Conservation (phyloP, 2,888 invertebrate species). For the Harpalus rufipes region DNA sequence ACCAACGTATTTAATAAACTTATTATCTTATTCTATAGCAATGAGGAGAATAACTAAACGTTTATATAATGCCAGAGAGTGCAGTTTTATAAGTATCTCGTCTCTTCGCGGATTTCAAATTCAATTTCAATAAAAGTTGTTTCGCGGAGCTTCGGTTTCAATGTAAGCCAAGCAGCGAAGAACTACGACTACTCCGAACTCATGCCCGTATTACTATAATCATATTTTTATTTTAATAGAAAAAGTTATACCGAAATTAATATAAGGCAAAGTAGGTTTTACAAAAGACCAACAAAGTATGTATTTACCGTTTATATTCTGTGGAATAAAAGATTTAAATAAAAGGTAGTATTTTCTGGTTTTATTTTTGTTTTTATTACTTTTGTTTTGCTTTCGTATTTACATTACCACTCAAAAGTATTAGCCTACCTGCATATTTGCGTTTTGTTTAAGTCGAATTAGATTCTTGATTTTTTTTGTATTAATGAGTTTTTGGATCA, state of each 20-base stretch:
- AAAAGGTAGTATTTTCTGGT: not conserved
- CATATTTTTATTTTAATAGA: slow-evolving; percentile 43
- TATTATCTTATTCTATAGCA: not conserved
- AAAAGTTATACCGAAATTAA: slow-evolving; percentile 10
- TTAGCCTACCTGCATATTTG: no score
- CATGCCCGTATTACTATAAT: not conserved
- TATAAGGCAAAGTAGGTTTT: not conserved
- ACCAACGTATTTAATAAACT: not conserved
- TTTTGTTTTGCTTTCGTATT: no score
- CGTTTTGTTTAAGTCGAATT: no score
- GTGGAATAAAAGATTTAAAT: not conserved
- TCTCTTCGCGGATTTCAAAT: slow-evolving; percentile 57
- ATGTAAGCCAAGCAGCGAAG: not conserved
- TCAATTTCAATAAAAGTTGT: slow-evolving; percentile 64
- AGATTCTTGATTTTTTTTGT: no score
- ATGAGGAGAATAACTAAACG: slow-evolving; percentile 34
- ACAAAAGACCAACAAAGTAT: not conserved
- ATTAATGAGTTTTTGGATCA: no score
- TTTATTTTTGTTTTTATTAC: not conserved
- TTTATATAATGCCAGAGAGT: slow-evolving; percentile 49
- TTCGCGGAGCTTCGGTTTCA: slow-evolving; percentile 7
- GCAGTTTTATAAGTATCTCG: slow-evolving; percentile 47
- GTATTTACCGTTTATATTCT: not conserved
- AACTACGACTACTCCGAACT: not conserved
- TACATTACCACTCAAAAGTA: no score